A percentile compares a stretch with the other conserved stretches of the same genome.
Conservation (phyloP, 2,888 invertebrate genomes). For the Anagyrus pseudococci region DNA sequence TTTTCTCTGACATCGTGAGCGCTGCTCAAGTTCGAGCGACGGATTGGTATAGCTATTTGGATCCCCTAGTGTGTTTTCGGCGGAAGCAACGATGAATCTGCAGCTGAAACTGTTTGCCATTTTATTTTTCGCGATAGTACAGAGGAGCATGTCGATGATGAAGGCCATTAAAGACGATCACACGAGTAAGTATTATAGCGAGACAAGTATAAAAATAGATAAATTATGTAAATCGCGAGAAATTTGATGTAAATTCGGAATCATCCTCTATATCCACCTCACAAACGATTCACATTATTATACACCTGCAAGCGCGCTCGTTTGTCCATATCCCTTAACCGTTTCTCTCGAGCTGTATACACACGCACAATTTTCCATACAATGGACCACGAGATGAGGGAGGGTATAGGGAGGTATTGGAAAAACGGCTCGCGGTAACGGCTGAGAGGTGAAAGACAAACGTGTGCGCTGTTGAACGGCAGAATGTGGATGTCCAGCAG, state of each 20-base stretch:
- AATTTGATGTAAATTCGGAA: neutral
- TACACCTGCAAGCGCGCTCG: too few relatives aligned
- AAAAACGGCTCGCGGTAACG: conserved; percentile 28
- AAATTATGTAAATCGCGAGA: too few relatives aligned
- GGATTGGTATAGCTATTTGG: too few relatives aligned
- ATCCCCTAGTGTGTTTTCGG: too few relatives aligned
- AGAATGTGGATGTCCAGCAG: conserved; percentile 75
- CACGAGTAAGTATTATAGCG: conserved; percentile 52
- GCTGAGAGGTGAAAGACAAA: conserved; percentile 32
- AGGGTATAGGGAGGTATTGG: conserved; percentile 9
- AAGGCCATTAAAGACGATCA: conserved; percentile 48
- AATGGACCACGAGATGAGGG: neutral
- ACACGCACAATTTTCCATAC: too few relatives aligned
- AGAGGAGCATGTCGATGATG: conserved; percentile 45
- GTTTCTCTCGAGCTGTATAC: too few relatives aligned
- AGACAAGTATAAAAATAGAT: neutral
- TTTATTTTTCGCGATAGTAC: conserved; percentile 43
- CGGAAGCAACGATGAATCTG: conserved; percentile 37
- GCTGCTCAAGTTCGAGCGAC: neutral
- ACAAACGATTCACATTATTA: too few relatives aligned
- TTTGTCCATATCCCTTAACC: too few relatives aligned
- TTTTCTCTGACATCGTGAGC: neutral
- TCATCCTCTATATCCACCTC: too few relatives aligned
- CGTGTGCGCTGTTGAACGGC: conserved; percentile 42
- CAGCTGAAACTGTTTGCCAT: conserved; percentile 21